A percentile compares a stretch with the other conserved stretches of the same genome.
Conservation (phyloP, 2,888 invertebrate species). For the Eilema depressum region DNA sequence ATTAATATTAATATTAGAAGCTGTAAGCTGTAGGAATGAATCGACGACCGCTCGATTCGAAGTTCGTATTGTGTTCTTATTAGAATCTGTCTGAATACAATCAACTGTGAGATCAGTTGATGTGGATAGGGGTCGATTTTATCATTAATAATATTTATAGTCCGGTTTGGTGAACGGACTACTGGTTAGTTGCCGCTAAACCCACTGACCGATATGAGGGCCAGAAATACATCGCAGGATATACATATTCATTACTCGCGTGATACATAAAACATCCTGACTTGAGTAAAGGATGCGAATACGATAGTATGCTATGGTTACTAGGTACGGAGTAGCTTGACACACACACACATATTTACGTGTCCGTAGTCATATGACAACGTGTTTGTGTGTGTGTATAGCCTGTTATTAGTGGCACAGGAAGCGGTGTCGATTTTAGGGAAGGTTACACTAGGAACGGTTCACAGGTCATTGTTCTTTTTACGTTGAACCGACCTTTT, state of each 20-base stretch:
- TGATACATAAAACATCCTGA: constrained; percentile 54
- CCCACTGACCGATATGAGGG: constrained; percentile 56
- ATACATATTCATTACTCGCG: constrained; percentile 70
- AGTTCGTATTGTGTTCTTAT: constrained; percentile 37
- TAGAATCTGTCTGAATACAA: constrained; percentile 34
- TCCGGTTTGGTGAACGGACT: constrained; percentile 40
- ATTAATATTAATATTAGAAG: constrained; percentile 61
- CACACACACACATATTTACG: constrained; percentile 40
- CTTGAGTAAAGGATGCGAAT: constrained; percentile 55
- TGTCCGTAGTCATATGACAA: constrained; percentile 33
- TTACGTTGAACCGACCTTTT: constrained; percentile 71
- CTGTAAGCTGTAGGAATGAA: constrained; percentile 29
- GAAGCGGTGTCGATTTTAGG: constrained; percentile 84
- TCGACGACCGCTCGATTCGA: constrained; percentile 24
- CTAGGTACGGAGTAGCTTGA: constrained; percentile 39
- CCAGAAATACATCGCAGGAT: constrained; percentile 54
- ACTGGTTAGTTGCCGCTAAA: constrained; percentile 24
- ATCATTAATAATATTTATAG: constrained; percentile 52
- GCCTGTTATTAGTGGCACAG: constrained; percentile 75
- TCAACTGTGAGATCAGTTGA: constrained; percentile 10
- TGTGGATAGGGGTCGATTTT: constrained; percentile 30
- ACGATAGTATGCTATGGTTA: constrained; percentile 33
- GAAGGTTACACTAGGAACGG: constrained; percentile 79
- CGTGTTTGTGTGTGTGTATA: constrained; percentile 60
- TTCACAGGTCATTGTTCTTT: constrained; percentile 83